phyloP scores from a whole-genome alignment of 2,888 invertebrate genomes.

The Ormyrus labotus region DNA sequence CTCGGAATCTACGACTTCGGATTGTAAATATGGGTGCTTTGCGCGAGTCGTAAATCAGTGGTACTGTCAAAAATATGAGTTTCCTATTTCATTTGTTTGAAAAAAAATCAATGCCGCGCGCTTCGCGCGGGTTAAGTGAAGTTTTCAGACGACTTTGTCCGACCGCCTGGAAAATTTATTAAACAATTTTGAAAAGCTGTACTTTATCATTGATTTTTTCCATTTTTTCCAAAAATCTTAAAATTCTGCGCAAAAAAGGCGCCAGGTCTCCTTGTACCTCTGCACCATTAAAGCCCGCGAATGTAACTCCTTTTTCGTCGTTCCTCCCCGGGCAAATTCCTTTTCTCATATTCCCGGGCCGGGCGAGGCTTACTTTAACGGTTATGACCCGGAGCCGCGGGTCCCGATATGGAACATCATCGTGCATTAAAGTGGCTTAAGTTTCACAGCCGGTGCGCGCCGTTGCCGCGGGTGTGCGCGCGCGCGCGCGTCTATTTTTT shows the following conservation, averaged over 20 bases:
- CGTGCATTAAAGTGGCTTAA: conserved; percentile 40
- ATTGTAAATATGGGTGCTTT: no score
- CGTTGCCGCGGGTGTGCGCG: neutral
- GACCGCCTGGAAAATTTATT: neutral
- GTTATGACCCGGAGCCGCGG: conserved; percentile 27
- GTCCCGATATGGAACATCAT: conserved; percentile 44
- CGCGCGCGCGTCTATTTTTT: neutral
- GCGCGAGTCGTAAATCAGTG: no score
- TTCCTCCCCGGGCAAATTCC: neutral
- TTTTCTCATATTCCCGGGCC: conserved; percentile 15
- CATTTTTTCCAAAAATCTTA: neutral
- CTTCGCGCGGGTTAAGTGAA: no score
- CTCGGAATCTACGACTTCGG: no score
- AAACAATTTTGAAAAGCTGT: no score
- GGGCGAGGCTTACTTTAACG: conserved; percentile 36
- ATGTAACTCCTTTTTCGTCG: neutral
- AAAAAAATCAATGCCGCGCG: no score
- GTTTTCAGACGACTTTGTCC: neutral
- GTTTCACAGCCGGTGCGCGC: conserved; percentile 22
- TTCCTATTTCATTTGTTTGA: no score
- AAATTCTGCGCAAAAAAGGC: neutral
- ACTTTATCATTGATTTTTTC: no score
- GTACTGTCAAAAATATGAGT: no score
- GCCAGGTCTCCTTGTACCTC: neutral
- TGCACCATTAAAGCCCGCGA: neutral